phyloP scores from a whole-genome alignment of 1,140 invertebrate genomes.

The Meloidogyne exigua region DNA sequence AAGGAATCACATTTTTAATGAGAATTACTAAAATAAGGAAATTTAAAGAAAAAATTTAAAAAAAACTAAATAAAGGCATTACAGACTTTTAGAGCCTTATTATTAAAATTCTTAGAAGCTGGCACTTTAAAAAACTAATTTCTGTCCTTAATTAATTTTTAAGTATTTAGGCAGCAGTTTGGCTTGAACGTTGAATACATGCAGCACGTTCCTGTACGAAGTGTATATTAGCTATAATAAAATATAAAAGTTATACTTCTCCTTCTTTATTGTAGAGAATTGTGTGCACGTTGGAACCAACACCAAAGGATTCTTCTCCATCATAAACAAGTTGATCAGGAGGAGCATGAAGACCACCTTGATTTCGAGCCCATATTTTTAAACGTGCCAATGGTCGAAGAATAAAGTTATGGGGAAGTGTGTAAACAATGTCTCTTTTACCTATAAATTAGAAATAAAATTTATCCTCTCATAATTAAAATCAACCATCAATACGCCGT shows the following conservation, averaged over 20 bases:
- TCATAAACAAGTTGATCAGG: conserved; percentile 61
- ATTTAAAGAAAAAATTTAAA: not conserved
- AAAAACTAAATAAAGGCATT: not conserved
- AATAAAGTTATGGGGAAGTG: conserved; percentile 54
- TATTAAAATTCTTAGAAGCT: not conserved
- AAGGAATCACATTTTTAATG: not conserved
- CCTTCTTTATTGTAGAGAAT: conserved; percentile 62
- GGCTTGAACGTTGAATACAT: conserved; percentile 57
- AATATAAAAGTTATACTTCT: conserved; percentile 43
- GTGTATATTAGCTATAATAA: not conserved
- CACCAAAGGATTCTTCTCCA: conserved; percentile 62
- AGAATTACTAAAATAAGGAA: not conserved
- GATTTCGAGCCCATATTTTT: conserved; percentile 60
- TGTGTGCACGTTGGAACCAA: conserved; percentile 60
- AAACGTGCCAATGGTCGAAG: conserved; percentile 54
- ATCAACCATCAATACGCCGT: conserved; percentile 50
- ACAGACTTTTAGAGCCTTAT: not conserved
- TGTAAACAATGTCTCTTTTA: conserved; percentile 61
- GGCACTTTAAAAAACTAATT: not conserved
- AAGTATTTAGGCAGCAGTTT: conserved; percentile 42
- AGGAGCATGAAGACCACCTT: conserved; percentile 55
- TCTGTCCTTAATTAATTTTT: not conserved
- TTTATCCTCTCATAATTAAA: not conserved
- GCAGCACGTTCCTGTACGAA: conserved; percentile 58
- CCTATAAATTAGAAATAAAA: not conserved